Base-by-base conservation (phyloP, 1,140 invertebrate species). In the Apis dorsata region DNA sequence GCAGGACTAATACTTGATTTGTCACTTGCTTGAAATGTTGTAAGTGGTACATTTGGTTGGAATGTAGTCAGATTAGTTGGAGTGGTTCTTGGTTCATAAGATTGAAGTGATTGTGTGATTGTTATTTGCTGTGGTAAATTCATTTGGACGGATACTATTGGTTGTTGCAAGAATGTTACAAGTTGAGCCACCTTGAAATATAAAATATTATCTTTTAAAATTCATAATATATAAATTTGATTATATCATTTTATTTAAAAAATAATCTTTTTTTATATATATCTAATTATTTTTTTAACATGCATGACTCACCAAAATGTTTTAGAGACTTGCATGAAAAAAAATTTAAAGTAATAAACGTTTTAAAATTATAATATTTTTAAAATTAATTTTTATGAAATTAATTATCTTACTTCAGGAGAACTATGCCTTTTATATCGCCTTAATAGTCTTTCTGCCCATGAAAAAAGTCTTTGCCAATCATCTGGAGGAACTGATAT, bases 401-500 rank as follows among this genome's bases (percentile, higher is more conserved):
- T 17, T 44, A 68, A n/a, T 28, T 12, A 24, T 88, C 88, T 92
- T 87, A 95, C 94, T 91, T 95, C 93, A 55, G 94, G 94, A 28
- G 94, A 94, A 85, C 95, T 95, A 87, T 96, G 95, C 77, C 96
- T 94, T 87, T 96, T 96, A 91, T 96, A 97, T 80, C 96, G 94
- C 89, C 96, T 95, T 51, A 97, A 92, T 66, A 96, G 95, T 92
- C 96, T 94, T 89, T 97, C 96, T 11, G 96, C 96, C 96, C 96
- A 97, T 80, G 95, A 95, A 63, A 96, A 94, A 5, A 97, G 94
- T 78, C 96, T 95, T 81, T 96, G 95, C 97, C 97, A 97, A 89
- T 97, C 96, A n/a, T 96, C 95, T n/a, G 97, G 96, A 7, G 96
- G 95, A 34, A 96, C 94, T 21, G 95, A 93, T 79, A 97, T 95